Percentiles rank a stretch among this genome's conserved stretches.
phyloP scores from a whole-genome alignment of 2,797 vertebrate genomes.

The Bovichtus diacanthus region DNA sequence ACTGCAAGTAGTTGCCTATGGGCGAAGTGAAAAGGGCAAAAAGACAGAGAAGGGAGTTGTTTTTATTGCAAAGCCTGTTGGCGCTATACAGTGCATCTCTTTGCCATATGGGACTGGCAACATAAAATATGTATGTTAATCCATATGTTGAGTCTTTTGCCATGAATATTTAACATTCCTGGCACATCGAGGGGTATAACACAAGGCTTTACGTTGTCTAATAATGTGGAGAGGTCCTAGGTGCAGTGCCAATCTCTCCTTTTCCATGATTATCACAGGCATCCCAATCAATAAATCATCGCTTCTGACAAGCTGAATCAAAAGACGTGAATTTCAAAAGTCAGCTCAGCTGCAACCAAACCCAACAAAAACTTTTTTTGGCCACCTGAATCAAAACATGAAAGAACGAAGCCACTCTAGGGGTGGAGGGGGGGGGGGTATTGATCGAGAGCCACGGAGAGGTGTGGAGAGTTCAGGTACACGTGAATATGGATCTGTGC shows the following conservation, averaged over 20 bases:
- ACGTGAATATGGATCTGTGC: slow-evolving; percentile 50
- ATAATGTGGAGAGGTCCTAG: slow-evolving; percentile 50
- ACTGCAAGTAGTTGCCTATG: slow-evolving; percentile 55
- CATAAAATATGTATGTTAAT: slow-evolving; percentile 83
- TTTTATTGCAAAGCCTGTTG: slow-evolving; percentile 47
- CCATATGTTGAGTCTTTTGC: slow-evolving; percentile 71
- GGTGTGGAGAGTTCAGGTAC: slow-evolving; percentile 70
- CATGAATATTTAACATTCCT: slow-evolving; percentile 80
- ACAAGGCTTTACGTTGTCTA: slow-evolving; percentile 36
- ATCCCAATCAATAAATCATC: slow-evolving; percentile 75
- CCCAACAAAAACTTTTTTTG: slow-evolving; percentile 39
- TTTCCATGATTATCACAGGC: slow-evolving; percentile 45
- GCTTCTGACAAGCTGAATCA: slow-evolving; percentile 63
- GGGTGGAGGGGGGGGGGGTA: slow-evolving; percentile 51
- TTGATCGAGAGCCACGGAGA: slow-evolving; percentile 69
- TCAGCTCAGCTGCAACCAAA: slow-evolving; percentile 44
- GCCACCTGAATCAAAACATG: slow-evolving; percentile 68
- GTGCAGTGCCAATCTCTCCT: slow-evolving; percentile 37
- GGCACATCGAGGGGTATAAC: slow-evolving; percentile 32
- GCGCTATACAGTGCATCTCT: slow-evolving; percentile 34
- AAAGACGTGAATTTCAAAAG: slow-evolving; percentile 59
- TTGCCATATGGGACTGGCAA: slow-evolving; percentile 58
- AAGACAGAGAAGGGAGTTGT: slow-evolving; percentile 40
- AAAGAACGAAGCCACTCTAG: slow-evolving; percentile 65
- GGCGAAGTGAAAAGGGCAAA: slow-evolving; percentile 70